Evolutionary conservation across 2,888 invertebrate species (phyloP), one percentile per base, ranked within the genome.

Genomic region (Exephanes ischioxanthus): DNA sequence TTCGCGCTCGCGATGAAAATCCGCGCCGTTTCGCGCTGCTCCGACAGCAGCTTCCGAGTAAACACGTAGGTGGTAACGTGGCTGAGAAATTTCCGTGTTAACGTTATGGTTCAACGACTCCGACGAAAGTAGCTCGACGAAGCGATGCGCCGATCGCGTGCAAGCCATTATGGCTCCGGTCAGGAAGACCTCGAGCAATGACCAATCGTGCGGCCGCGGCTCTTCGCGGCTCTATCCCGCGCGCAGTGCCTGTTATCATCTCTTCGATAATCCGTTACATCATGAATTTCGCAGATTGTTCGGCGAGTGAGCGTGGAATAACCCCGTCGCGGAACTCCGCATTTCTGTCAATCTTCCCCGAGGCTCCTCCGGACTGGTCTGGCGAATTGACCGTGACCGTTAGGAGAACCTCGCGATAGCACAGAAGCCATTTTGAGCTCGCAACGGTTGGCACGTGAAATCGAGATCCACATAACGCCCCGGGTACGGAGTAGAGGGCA

Each of bases 341-440:
- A 3, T 2, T 71, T 77, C 45, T 70, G 78, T 76, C 70, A 63
- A 66, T 58, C 66, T 67, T 48, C 51, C 16, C 58, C n/a, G 51
- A 79, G 66, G 53, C 33, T 26, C 41, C 66, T 48, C 45, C 67
- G n/a, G n/a, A 55, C 30, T 26, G 33, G 33, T 16, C 72, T 78
- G 16, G 61, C 63, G 61, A 77, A 83, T 55, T 30, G 33, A 66
- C n/a, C 66, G 80, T 76, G 66, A 85, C 55, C 77, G 77, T 83
- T 78, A 48, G 55, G 80, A 58, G 53, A 73, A 78, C 73, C 75
- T 83, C 22, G 41, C 73, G 83, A 83, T 80, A 70, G 68, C 73
- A 78, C 83, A 78, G 77, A 70, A 80, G 83, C 80, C 26, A 53
- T 67, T 77, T 7, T 48, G 22, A 45, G 22, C 30, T 1, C 30